Conservation (phyloP, 2,888 invertebrate species). For the Saturnia japonica region DNA sequence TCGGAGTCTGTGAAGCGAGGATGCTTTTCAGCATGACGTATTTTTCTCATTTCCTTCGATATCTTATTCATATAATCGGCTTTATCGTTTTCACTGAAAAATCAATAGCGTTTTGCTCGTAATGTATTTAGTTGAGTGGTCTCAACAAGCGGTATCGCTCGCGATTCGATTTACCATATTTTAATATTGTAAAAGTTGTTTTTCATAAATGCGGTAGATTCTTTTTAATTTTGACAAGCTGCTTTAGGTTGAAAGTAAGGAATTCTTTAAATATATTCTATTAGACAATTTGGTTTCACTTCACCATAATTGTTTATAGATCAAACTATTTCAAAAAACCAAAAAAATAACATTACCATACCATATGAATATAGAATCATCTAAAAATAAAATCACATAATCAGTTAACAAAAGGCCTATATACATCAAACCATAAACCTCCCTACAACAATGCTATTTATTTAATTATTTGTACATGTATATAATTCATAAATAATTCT, state of each 20-base stretch:
- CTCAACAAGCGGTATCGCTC: background rate
- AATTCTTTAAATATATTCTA: too few relatives aligned
- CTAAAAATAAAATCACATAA: background rate
- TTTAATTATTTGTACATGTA: background rate
- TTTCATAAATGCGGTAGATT: too few relatives aligned
- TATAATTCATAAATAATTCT: background rate
- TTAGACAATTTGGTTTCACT: background rate
- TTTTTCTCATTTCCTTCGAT: slow-evolving; percentile 17
- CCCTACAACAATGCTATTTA: too few relatives aligned
- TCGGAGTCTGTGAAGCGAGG: background rate
- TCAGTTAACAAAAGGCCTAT: too few relatives aligned
- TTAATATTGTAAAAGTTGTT: too few relatives aligned
- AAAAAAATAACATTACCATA: background rate
- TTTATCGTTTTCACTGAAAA: slow-evolving; percentile 19
- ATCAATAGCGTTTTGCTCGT: slow-evolving; percentile 10
- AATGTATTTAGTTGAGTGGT: background rate
- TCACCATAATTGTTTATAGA: background rate
- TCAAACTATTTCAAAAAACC: background rate
- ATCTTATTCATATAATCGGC: slow-evolving; percentile 22
- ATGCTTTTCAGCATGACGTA: slow-evolving; percentile 12
- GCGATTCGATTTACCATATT: too few relatives aligned
- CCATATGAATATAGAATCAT: background rate
- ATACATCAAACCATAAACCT: too few relatives aligned
- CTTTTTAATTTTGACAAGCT: too few relatives aligned
- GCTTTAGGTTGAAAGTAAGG: too few relatives aligned